These are phyloP conservation scores for Sebastolobus altivelis DNA, from an alignment of 2,797 vertebrate genomes.

Conservation along the genomic window DNA sequence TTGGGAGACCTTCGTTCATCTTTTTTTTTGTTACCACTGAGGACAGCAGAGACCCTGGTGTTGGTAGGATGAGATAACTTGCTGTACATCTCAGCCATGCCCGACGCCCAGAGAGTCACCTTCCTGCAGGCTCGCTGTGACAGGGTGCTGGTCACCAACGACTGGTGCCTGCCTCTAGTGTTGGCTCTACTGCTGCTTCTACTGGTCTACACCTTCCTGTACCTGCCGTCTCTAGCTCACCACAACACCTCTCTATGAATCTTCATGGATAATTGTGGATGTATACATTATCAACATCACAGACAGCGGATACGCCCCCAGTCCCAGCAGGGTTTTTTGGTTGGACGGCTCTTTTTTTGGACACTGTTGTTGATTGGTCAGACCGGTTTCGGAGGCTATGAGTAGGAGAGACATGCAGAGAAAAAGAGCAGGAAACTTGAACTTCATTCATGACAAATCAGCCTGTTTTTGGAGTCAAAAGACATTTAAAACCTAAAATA, in stretches of 20 bases:
- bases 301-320: not conserved
- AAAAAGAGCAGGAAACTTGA: constrained; percentile 17
- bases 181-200: constrained; percentile 82
- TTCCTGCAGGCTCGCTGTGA: constrained; percentile 85
- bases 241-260: constrained; percentile 71
- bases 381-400: not conserved
- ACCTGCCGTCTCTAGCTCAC: constrained; percentile 82
- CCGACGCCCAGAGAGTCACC: constrained; percentile 30
- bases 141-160: constrained; percentile 80
- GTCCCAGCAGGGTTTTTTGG: not conserved
- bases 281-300: not conserved
- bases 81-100: constrained; percentile 37
- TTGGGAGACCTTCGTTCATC: not conserved
- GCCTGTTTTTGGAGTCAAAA: not conserved
- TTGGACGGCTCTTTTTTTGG: constrained; percentile 6
- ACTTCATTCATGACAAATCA: constrained; percentile 4
- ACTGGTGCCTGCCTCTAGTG: constrained; percentile 83
- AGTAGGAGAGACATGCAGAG: not conserved
- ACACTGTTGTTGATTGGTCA: constrained; percentile 15
- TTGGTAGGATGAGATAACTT: constrained; percentile 16
- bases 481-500: not conserved
- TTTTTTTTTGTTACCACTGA: not conserved
- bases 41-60: not conserved
- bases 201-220: constrained; percentile 83
- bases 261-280: not conserved